Base-by-base conservation (phyloP, 2,797 vertebrate species). In the Allenopithecus nigroviridis region DNA sequence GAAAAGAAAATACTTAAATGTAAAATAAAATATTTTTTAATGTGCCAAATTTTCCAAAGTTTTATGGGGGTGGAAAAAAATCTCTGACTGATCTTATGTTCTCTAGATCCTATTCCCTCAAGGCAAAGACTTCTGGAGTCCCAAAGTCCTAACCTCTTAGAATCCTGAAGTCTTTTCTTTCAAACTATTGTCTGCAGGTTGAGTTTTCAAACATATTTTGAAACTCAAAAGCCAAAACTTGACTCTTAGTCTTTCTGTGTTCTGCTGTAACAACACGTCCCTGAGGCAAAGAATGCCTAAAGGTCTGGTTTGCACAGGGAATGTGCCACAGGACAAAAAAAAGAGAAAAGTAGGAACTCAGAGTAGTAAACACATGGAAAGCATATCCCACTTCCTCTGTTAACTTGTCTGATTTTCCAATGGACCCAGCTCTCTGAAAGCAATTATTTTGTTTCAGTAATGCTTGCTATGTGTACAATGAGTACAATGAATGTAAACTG, bases 181-280 rank as follows among this genome's bases (percentile, higher is more conserved):
- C 59, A 96, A 89, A 92, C 46, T 89, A 53, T 5, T 53, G 24
- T 84, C 50, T 93, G 4, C 50, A 30, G 33, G 13, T 88, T 94
- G 55, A 89, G 33, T 93, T 97, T 96, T 94, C 78, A 96, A 97
- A 84, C 7, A 43, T 75, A 81, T 72, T 93, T 93, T 93, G 76
- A 84, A 94, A 96, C 33, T 92, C 33, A 84, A 92, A 97, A 94
- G 9, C 5, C 48, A 91, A 87, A 24, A 78, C 16, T 33, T 87
- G 28, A 85, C n/a, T 95, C 14, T 33, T 70, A 28, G 59, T 30
- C 13, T 57, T 93, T 78, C 80, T 95, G 19, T 43, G 8, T 68
- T 87, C 48, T 46, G 5, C 28, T 28, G 0, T 76, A 90, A 79
- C 36, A 90, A 55, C 8, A 3, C 30, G 92, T 86, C 48, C 57